Evolutionary conservation across 2,888 invertebrate genomes (phyloP).

Genomic region (Furcula furcula): DNA sequence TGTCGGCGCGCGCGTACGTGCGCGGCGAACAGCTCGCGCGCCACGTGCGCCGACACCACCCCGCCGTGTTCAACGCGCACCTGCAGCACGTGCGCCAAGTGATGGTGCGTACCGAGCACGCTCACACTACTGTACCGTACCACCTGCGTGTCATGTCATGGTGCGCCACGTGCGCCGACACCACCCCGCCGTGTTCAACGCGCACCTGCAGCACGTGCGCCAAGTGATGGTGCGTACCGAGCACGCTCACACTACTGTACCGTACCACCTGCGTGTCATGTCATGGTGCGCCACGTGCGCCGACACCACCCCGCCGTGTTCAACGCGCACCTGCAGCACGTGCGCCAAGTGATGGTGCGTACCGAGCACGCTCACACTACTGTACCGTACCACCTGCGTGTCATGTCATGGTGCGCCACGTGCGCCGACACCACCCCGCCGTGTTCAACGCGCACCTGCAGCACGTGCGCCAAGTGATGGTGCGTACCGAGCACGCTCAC

Average conservation of each 20-base stretch:
- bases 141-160: no score
- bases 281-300: constrained; percentile 84
- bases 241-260: not conserved
- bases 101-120: constrained; percentile 25
- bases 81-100: constrained; percentile 58
- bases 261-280: no score
- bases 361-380: constrained; percentile 1
- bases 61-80: constrained; percentile 80
- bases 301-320: constrained; percentile 85
- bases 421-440: constrained; percentile 86
- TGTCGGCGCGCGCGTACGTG: constrained; percentile 85
- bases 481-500: constrained; percentile 16
- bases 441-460: constrained; percentile 74
- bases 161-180: constrained; percentile 87
- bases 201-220: constrained; percentile 63
- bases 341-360: constrained; percentile 45
- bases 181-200: constrained; percentile 84
- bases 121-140: not conserved
- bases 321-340: constrained; percentile 62
- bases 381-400: no score
- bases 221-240: constrained; percentile 32
- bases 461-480: constrained; percentile 56
- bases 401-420: constrained; percentile 79
- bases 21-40: constrained; percentile 89
- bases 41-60: constrained; percentile 88